Base-by-base conservation (phyloP, 2,888 invertebrate species). In the Drosophila mayaguana region DNA sequence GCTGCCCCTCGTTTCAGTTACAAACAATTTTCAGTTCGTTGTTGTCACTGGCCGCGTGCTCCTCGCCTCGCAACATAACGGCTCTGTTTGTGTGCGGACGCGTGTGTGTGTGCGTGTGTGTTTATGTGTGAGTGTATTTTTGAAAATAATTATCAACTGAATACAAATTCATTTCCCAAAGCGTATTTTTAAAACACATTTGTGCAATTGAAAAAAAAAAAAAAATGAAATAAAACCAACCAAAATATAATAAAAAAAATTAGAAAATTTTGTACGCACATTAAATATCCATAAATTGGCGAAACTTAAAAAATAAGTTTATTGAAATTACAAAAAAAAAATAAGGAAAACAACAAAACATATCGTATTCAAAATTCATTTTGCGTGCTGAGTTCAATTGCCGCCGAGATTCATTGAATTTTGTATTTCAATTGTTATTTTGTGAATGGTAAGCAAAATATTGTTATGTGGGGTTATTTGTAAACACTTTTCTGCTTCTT, bases 11-110 rank as follows among this genome's bases (percentile, higher is more conserved):
- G 20, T n/a, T 25, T 63, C 53, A 48, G 54, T 53, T 64, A 60
- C 32, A 55, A 81, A 51, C 50, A 43, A 62, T 57, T 45, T 51
- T 64, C 83, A 82, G 90, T 90, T 75, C 55, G 70, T 59, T 69
- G 74, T 81, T 70, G 78, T 78, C 73, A 75, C 67, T 88, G 77
- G 65, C 62, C 78, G 81, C 79, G 67, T 74, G 54, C 68, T 65
- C 54, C 60, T 56, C 78, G 66, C 62, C 28, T 62, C 78, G 67
- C 62, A 62, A 63, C 63, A 53, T 56, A 40, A 45, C 67, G 36
- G 34, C 40, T 60, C 28, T 62, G 48, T 43, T 59, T 57, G 61
- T 40, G 55, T 46, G 55, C 40, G 50, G 40, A 46, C n/a, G 57
- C 16, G 64, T 43, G 54, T 43, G 25, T 51, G 16, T 45, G 28